These are phyloP conservation scores for Gerosis bhagava DNA, from an alignment of 2,888 invertebrate species.

Conservation along the genomic window DNA sequence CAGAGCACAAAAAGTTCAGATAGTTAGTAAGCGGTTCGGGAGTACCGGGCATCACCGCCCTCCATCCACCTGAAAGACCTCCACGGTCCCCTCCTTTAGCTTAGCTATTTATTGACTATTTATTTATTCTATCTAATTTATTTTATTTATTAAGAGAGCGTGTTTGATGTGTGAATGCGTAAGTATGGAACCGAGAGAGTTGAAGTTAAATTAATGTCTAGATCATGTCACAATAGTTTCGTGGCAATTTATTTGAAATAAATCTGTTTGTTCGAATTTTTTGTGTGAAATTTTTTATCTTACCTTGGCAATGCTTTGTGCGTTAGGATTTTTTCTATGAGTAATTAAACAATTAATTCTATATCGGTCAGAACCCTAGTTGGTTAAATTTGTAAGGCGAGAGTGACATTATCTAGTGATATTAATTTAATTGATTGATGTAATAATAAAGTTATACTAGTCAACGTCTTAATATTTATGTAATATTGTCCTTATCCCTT, in stretches of 20 bases:
- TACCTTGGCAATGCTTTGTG: slow-evolving; percentile 70
- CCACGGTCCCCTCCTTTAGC: slow-evolving; percentile 74
- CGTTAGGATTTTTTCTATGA: slow-evolving; percentile 39
- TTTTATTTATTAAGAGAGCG: slow-evolving; percentile 83
- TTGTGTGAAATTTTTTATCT: slow-evolving; percentile 74
- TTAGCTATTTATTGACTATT: slow-evolving; percentile 82
- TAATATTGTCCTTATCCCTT: slow-evolving; percentile 51
- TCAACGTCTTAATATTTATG: slow-evolving; percentile 69
- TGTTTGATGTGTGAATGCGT: slow-evolving; percentile 78
- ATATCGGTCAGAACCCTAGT: slow-evolving; percentile 76
- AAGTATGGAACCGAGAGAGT: slow-evolving; percentile 73
- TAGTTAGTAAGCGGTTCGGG: slow-evolving; percentile 64
- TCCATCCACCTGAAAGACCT: slow-evolving; percentile 74
- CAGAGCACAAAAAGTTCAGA: slow-evolving; percentile 81
- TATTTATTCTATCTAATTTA: slow-evolving; percentile 83
- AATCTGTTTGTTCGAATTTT: slow-evolving; percentile 77
- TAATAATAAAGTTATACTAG: slow-evolving; percentile 73
- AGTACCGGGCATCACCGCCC: slow-evolving; percentile 58
- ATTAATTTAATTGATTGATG: slow-evolving; percentile 73
- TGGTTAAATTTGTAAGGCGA: slow-evolving; percentile 58
- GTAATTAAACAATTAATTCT: slow-evolving; percentile 18
- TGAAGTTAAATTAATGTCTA: slow-evolving; percentile 83
- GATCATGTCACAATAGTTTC: slow-evolving; percentile 81
- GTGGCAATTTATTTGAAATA: slow-evolving; percentile 82
- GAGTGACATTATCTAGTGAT: slow-evolving; percentile 80